These are phyloP conservation scores for Indicator indicator DNA, from an alignment of 2,113 vertebrate genomes.

Conservation along the genomic window DNA sequence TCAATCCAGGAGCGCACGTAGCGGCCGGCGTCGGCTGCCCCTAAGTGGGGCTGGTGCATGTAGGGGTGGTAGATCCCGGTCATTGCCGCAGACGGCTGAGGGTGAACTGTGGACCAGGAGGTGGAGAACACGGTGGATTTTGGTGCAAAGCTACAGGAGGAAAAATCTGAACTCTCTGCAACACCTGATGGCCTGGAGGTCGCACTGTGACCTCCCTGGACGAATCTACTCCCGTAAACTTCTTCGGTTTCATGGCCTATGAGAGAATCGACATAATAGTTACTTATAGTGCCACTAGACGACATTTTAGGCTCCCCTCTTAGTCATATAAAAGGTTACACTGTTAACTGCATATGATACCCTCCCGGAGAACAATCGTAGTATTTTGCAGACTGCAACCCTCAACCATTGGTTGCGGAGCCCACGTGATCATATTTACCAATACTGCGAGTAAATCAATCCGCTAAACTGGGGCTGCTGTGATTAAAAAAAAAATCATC, in stretches of 20 bases:
- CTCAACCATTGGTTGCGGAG: conserved; percentile 96
- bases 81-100: conserved; percentile 84
- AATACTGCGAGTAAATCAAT: conserved; percentile 99
- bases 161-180: conserved; percentile 89
- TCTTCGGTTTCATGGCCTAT: conserved; percentile 96
- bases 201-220: conserved; percentile 85
- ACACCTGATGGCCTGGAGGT: conserved; percentile 92
- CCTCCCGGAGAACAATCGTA: conserved; percentile 95
- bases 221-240: conserved; percentile 90
- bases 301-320: conserved; percentile 93
- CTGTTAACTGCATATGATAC: conserved; percentile 89
- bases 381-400: conserved; percentile 96
- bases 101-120: conserved; percentile 92
- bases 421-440: conserved; percentile 99
- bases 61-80: conserved; percentile 95
- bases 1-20: conserved; percentile 97
- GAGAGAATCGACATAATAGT: conserved; percentile 97
- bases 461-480: conserved; percentile 84
- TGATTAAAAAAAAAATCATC: conserved; percentile 74
- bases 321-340: conserved; percentile 93
- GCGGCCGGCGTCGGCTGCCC: conserved; percentile 87
- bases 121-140: conserved; percentile 92
- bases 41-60: conserved; percentile 88
- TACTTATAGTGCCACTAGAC: conserved; percentile 93
- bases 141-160: conserved; percentile 95